Evolutionary conservation across 2,797 vertebrate genomes (phyloP).

Genomic region (Spondyliosoma cantharus): DNA sequence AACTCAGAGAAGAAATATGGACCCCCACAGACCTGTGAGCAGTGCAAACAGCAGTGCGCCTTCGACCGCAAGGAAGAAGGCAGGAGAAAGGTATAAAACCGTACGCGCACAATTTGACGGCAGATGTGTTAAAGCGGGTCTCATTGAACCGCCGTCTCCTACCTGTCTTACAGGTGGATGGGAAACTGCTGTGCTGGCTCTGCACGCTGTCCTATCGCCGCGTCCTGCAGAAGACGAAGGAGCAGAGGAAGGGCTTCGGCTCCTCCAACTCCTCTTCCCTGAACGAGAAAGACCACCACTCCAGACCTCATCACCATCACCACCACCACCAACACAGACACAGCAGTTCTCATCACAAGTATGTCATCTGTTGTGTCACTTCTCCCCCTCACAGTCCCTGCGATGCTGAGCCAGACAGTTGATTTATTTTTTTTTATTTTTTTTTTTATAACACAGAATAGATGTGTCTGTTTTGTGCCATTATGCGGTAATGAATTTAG

Average conservation of each 20-base stretch:
- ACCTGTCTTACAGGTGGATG: slow-evolving; percentile 89
- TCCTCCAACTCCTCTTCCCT: slow-evolving; percentile 95
- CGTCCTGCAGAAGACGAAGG: slow-evolving; percentile 99
- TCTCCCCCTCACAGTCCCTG: not conserved
- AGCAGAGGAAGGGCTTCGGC: slow-evolving; percentile 96
- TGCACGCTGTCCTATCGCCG: slow-evolving; percentile 98
- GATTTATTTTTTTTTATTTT: not conserved
- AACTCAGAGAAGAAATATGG: slow-evolving; percentile 99
- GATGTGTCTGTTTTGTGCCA: not conserved
- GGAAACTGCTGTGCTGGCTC: slow-evolving; percentile 98
- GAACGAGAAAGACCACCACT: slow-evolving; percentile 96
- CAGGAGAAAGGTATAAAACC: slow-evolving; percentile 89
- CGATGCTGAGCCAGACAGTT: not conserved
- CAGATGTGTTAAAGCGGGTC: not conserved
- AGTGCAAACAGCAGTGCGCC: slow-evolving; percentile 98
- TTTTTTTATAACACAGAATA: not conserved
- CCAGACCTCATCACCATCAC: slow-evolving; percentile 92
- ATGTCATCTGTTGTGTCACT: slow-evolving; percentile 65
- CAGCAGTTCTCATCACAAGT: slow-evolving; percentile 95
- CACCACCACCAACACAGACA: slow-evolving; percentile 91
- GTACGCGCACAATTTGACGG: no score
- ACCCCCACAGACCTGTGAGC: slow-evolving; percentile 97
- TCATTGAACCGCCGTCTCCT: slow-evolving; percentile 3
- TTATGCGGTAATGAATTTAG: not conserved
- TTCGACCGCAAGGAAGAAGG: slow-evolving; percentile 98